Conservation (phyloP, 2,888 invertebrate species). For the Spodoptera picta region DNA sequence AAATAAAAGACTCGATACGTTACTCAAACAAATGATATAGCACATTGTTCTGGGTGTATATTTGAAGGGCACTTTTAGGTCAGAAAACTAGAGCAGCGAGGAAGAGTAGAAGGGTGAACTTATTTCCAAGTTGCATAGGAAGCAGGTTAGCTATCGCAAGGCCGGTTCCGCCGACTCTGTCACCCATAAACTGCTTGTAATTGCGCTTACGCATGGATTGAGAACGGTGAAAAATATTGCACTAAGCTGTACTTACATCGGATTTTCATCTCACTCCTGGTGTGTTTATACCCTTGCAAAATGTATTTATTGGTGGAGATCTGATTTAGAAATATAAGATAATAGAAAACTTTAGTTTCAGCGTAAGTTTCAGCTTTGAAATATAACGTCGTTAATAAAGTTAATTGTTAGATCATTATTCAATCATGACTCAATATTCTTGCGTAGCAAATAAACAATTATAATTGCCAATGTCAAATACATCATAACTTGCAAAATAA, state of each 20-base stretch:
- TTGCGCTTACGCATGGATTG: slow-evolving; percentile 63
- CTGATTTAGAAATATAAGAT: neutral
- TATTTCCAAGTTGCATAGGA: slow-evolving; percentile 48
- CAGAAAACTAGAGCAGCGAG: slow-evolving; percentile 50
- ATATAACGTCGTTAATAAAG: too few species aligned
- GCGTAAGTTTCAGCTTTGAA: neutral
- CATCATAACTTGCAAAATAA: too few species aligned
- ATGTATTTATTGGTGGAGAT: slow-evolving; percentile 3
- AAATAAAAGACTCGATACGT: slow-evolving; percentile 20
- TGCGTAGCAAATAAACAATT: too few species aligned
- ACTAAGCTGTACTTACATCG: slow-evolving; percentile 20
- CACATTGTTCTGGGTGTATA: slow-evolving; percentile 4
- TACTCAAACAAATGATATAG: neutral
- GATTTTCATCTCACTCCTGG: slow-evolving; percentile 19
- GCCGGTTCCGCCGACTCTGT: slow-evolving; percentile 59
- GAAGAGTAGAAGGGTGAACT: slow-evolving; percentile 54
- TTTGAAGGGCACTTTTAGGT: slow-evolving; percentile 41
- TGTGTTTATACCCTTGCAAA: slow-evolving; percentile 5
- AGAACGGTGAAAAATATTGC: slow-evolving; percentile 61
- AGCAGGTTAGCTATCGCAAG: slow-evolving; percentile 60
- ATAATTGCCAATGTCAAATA: too few species aligned
- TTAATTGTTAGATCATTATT: too few species aligned
- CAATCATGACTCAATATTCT: too few species aligned
- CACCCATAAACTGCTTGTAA: slow-evolving; percentile 60
- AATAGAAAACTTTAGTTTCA: neutral